A percentile compares a stretch with the other conserved stretches of the same genome.
phyloP scores from a whole-genome alignment of 37 sponge, comb jelly and placozoan species.

The Bolinopsis microptera region DNA sequence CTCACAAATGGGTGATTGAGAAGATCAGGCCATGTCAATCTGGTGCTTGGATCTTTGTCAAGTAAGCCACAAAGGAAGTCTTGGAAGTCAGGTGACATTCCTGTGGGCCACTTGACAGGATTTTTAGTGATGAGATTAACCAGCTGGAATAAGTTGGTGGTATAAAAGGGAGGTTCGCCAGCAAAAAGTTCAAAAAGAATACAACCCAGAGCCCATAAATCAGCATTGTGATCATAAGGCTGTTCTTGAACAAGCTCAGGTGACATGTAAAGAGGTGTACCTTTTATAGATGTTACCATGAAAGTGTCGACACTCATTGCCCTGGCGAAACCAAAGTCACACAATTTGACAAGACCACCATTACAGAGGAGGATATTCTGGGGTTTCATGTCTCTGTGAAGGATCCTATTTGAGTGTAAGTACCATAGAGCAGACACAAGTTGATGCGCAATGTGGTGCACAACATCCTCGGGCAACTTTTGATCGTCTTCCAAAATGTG shows the following conservation, averaged over 20 bases:
- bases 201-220: constrained; percentile 91
- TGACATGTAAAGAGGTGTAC: constrained; percentile 96
- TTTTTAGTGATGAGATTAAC: constrained; percentile 77
- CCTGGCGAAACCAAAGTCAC: constrained; percentile 97
- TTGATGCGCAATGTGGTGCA: constrained; percentile 82
- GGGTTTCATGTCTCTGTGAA: constrained; percentile 98
- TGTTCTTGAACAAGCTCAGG: constrained; percentile 93
- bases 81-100: constrained; percentile 69
- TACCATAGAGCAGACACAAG: constrained; percentile 91
- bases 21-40: constrained; percentile 90
- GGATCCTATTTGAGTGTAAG: constrained; percentile 88
- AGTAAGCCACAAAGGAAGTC: constrained; percentile 80
- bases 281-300: constrained; percentile 93
- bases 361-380: constrained; percentile 92
- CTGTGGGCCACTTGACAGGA: constrained; percentile 76
- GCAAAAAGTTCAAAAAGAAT: constrained; percentile 88
- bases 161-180: constrained; percentile 90
- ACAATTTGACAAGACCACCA: constrained; percentile 81
- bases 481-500: constrained; percentile 90
- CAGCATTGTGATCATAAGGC: constrained; percentile 91
- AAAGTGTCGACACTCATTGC: constrained; percentile 86
- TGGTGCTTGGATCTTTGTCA: constrained; percentile 77
- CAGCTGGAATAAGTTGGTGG: constrained; percentile 84
- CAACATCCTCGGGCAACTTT: constrained; percentile 71
- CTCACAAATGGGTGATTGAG: constrained; percentile 88